Evolutionary conservation across 1,140 invertebrate genomes (phyloP).

Genomic region (Atta colombica): DNA sequence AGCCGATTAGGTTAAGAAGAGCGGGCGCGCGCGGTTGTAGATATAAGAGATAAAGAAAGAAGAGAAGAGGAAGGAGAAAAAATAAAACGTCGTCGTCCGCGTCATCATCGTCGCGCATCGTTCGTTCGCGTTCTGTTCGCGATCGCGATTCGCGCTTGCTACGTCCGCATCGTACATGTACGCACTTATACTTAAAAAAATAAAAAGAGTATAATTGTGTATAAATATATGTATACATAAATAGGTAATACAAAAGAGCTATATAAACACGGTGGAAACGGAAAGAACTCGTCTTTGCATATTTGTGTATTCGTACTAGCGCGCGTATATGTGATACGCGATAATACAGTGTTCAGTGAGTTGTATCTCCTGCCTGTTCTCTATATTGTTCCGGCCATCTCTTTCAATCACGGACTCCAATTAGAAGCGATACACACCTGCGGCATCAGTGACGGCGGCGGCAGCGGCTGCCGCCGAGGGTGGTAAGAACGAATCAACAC

Average conservation of each 20-base stretch:
- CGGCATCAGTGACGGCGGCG: constrained; percentile 69
- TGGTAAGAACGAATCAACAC: constrained; percentile 48
- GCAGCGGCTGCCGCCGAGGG: constrained; percentile 71
- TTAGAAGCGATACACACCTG: constrained; percentile 52
- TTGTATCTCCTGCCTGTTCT: constrained; percentile 63
- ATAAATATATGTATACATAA: constrained; percentile 11
- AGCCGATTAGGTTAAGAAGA: constrained; percentile 71
- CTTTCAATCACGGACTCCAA: constrained; percentile 33
- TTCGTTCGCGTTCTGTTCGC: constrained; percentile 61
- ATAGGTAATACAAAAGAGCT: constrained; percentile 5
- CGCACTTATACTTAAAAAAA: constrained; percentile 14
- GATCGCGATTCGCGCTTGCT: constrained; percentile 57
- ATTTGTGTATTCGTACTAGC: constrained; percentile 41
- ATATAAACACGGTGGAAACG: constrained; percentile 1
- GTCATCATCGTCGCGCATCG: constrained; percentile 42
- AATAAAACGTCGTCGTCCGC: constrained; percentile 40
- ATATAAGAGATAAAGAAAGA: constrained; percentile 32
- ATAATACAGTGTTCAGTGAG: constrained; percentile 62
- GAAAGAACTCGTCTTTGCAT: background rate
- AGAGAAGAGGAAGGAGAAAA: background rate
- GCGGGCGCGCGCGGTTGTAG: constrained; percentile 61
- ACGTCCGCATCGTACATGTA: constrained; percentile 53
- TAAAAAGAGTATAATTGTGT: constrained; percentile 50
- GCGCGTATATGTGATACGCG: constrained; percentile 69
- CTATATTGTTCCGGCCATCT: constrained; percentile 36